These are phyloP conservation scores for Narcine bancroftii DNA, from an alignment of 2,113 vertebrate genomes.

Conservation along the genomic window DNA sequence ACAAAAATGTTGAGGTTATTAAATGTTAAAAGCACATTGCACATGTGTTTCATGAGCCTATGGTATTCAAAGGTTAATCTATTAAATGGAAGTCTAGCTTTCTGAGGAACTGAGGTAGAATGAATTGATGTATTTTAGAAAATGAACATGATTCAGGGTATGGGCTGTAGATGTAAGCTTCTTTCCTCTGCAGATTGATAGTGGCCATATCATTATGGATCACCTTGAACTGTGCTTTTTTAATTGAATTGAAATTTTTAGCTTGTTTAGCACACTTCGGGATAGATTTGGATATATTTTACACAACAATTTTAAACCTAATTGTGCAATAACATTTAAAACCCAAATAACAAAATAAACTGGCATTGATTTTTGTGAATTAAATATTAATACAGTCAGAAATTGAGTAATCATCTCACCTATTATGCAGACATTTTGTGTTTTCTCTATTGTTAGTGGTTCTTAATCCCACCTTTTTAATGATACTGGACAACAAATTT, in stretches of 20 bases:
- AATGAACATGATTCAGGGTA: background rate
- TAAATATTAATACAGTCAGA: background rate
- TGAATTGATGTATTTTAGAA: background rate
- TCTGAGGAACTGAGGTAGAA: background rate
- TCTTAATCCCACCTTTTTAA: background rate
- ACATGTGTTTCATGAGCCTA: constrained; percentile 5
- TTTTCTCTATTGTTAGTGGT: background rate
- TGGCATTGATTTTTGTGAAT: background rate
- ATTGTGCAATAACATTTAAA: background rate
- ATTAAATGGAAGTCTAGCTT: background rate
- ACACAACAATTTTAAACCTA: background rate
- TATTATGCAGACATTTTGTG: background rate
- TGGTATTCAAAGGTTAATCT: background rate
- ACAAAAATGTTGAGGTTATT: constrained; percentile 1
- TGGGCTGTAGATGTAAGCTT: background rate
- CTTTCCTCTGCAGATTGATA: background rate
- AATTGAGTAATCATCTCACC: background rate
- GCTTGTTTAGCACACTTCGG: background rate
- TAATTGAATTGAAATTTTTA: background rate
- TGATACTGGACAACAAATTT: no score
- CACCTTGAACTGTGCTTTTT: background rate
- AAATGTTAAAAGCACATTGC: background rate
- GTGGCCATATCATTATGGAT: background rate
- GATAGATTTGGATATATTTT: background rate
- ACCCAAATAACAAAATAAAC: background rate